Evolutionary conservation across 2,113 vertebrate species (phyloP), one percentile per base, ranked within the genome.

Genomic region (Donacobius atricapilla): DNA sequence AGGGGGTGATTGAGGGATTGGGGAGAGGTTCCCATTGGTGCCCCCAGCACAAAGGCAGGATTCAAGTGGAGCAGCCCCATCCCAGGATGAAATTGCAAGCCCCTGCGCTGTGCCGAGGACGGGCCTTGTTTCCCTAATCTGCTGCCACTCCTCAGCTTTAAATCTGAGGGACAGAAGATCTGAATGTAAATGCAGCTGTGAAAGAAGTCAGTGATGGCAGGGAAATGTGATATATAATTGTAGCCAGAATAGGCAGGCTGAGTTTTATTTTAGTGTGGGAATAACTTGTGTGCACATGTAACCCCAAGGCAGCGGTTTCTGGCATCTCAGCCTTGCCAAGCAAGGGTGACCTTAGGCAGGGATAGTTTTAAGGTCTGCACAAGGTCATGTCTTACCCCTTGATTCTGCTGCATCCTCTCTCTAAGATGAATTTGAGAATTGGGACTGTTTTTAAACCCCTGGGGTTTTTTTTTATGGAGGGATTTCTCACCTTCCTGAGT

Each of bases 271-370:
- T 80, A 50, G 53, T 6, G 3, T 45, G 40, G 65, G 21, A 61
- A 39, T 56, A 9, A 0, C 0, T 0, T 45, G 18, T 2, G 0
- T 8, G n/a, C 6, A 13, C 50, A 10, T 20, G 2, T 0, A 0
- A 45, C 30, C 11, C 9, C 27, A 40, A 42, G 37, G 39, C 33
- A 24, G 5, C 6, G 1, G 9, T 57, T 77, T 15, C 39, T 82
- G 11, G 63, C 3, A 23, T 15, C 31, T 65, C 57, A 64, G 25
- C 40, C 30, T 44, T 58, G 33, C 15, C 39, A 50, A 42, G 17
- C 5, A 17, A 30, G 2, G 10, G n/a, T 45, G 25, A 37, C 42
- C 56, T 78, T 31, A 25, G 11, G 5, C 64, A 87, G 33, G 44
- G 51, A 23, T 5, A 0, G 10, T 39, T 84, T 65, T 25, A 20